Evolutionary conservation across 2,797 vertebrate species (phyloP), one percentile per base, ranked within the genome.

Genomic region (Hippoglossus hippoglossus): DNA sequence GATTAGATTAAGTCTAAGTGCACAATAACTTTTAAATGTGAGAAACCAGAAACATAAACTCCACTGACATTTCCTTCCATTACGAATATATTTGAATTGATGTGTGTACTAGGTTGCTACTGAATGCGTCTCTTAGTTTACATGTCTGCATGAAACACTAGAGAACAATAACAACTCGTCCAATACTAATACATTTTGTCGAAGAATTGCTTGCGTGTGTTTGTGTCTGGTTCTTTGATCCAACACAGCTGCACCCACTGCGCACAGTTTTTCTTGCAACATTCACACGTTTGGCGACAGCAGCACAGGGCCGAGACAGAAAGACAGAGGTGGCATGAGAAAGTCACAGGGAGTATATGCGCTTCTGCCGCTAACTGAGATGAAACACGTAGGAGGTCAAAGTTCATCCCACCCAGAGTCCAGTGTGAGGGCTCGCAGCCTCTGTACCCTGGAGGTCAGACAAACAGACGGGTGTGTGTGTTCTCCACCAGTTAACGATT

Each of bases 391-490:
- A 12, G 3, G n/a, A 70, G 82, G 75, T 86, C 74, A 91, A 68
- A 83, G 87, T 79, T 89, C 84, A 90, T 89, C 90, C 92, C 92
- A 93, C 91, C 89, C 89, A 91, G 77, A 56, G 87, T 85, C 84
- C 76, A 54, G 83, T 80, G 65, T 18, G 36, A 73, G 68, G 57
- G 44, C 58, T 76, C 0, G 9, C 47, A 18, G 60, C 63, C 80
- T 78, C 46, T 11, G 68, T 77, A 67, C 80, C 77, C 67, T 22
- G 2, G 81, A 79, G 84, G 89, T 88, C 89, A 90, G 55, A 69
- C 72, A 88, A 89, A 88, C 81, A 90, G 50, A 56, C 16, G 52
- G 31, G 60, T 80, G 83, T 87, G 77, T 86, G 75, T 85, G 75
- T 85, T 85, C 62, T 78, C 58, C 71, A 56, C 75, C 77, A 49